These are phyloP conservation scores for Otolemur garnettii DNA, from an alignment of 2,113 vertebrate genomes.

Conservation along the genomic window DNA sequence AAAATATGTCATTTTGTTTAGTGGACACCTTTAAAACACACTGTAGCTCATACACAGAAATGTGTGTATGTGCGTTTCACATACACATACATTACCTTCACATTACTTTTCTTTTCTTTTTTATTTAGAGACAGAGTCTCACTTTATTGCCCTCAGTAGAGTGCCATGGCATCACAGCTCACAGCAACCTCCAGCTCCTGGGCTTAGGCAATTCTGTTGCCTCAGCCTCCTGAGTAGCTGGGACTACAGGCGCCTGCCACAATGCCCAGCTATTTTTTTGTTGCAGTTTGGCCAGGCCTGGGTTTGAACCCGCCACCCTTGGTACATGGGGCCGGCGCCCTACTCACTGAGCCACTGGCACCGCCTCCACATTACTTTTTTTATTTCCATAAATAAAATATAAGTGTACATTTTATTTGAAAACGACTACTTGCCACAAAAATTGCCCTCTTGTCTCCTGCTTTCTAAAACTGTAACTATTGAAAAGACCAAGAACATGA, in stretches of 20 bases:
- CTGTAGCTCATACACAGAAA: neutral
- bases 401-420: neutral
- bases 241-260: no score
- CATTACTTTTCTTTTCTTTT: slow-evolving; percentile 15
- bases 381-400: neutral
- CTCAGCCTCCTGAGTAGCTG: no score
- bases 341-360: no score
- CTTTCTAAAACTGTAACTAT: slow-evolving; percentile 9
- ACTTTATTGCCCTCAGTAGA: no score
- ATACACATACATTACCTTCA: neutral
- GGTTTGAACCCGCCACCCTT: no score
- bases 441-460: neutral
- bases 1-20: neutral
- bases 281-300: no score
- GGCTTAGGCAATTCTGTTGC: no score
- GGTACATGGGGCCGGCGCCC: no score
- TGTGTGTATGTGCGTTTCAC: no score
- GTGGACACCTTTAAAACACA: neutral
- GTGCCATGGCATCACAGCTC: no score
- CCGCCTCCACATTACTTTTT: neutral
- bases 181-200: no score
- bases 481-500: neutral
- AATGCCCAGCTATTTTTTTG: no score
- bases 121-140: neutral
- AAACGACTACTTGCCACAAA: slow-evolving; percentile 6